These are phyloP conservation scores for Luscinia luscinia DNA, from an alignment of 2,797 vertebrate genomes.

Conservation along the genomic window DNA sequence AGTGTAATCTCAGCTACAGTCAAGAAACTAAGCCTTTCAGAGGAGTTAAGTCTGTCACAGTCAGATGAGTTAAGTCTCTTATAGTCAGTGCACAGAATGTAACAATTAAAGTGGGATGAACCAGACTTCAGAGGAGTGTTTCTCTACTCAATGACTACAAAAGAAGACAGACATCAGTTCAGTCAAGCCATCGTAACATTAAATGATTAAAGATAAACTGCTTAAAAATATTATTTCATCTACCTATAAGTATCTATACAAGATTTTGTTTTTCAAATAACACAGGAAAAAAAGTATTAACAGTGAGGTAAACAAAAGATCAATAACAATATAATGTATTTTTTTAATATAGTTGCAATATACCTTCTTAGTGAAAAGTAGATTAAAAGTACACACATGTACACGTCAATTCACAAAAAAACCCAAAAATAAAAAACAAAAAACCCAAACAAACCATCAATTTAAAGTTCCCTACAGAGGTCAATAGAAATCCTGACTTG, in stretches of 20 bases:
- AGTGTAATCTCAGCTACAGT: background rate
- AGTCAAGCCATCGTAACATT: background rate
- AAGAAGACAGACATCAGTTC: background rate
- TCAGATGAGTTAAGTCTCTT: background rate
- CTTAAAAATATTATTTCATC: background rate
- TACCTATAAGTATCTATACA: background rate
- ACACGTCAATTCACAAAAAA: background rate
- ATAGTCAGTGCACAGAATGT: background rate
- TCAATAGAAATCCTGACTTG: background rate
- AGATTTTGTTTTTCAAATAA: background rate
- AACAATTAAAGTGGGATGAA: slow-evolving; percentile 5
- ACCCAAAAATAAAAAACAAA: background rate
- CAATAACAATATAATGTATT: background rate
- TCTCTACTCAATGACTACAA: background rate
- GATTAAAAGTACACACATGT: background rate
- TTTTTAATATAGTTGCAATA: background rate
- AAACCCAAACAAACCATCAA: background rate
- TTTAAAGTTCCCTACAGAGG: background rate
- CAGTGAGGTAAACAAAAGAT: background rate
- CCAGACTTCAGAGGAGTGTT: background rate
- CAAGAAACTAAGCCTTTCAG: background rate
- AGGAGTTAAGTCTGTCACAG: background rate
- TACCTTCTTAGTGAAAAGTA: background rate
- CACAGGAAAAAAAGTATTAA: background rate
- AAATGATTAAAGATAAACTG: background rate